A percentile compares a stretch with the other conserved stretches of the same genome.
These are phyloP conservation scores for Pristionchus mayeri DNA, from an alignment of 2,888 invertebrate genomes.

Conservation along the genomic window DNA sequence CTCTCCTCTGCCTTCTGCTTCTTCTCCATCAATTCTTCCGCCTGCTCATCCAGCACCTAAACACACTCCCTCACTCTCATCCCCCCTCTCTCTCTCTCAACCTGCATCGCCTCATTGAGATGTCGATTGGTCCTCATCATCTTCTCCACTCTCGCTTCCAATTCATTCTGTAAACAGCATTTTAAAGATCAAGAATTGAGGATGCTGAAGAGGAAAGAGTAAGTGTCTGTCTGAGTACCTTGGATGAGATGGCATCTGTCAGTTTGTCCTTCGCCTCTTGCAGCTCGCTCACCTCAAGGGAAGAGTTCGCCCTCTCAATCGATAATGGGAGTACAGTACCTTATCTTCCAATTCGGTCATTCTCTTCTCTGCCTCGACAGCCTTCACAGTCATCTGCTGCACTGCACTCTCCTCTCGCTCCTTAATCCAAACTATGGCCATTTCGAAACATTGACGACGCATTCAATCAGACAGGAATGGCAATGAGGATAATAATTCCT, in stretches of 20 bases:
- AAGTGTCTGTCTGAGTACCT: too few relatives aligned
- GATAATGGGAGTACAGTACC: too few relatives aligned
- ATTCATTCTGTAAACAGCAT: background rate
- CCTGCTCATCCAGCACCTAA: conserved; percentile 44
- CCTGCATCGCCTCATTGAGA: conserved; percentile 38
- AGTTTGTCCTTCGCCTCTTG: background rate
- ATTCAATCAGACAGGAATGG: background rate
- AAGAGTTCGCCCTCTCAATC: background rate
- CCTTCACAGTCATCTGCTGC: conserved; percentile 28
- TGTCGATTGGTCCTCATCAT: conserved; percentile 36
- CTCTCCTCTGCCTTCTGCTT: conserved; percentile 42
- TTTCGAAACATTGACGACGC: background rate
- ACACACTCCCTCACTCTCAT: background rate
- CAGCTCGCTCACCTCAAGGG: background rate
- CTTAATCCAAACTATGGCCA: background rate
- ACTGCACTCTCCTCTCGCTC: conserved; percentile 42
- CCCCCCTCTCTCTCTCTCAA: background rate
- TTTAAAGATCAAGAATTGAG: background rate
- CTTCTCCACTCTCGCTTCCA: conserved; percentile 16
- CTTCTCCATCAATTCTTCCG: conserved; percentile 15
- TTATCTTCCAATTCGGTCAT: conserved; percentile 14
- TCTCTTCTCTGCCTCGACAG: conserved; percentile 38
- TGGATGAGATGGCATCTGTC: background rate
- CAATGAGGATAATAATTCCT: too few relatives aligned
- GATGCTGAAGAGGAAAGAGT: background rate